phyloP scores from a whole-genome alignment of 2,797 vertebrate species.

The Erithacus rubecula region DNA sequence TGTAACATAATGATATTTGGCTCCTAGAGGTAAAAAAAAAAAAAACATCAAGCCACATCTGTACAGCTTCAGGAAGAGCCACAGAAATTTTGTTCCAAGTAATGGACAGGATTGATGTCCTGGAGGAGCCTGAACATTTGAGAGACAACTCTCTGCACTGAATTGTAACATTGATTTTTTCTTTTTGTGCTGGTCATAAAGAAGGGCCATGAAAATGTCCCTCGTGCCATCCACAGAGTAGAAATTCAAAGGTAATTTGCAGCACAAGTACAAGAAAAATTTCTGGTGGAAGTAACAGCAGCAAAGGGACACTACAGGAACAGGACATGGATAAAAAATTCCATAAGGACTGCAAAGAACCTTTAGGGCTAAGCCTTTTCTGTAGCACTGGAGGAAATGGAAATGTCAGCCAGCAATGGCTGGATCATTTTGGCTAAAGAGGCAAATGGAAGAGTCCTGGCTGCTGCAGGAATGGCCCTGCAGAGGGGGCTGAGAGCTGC shows the following conservation, averaged over 20 bases:
- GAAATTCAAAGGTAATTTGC: background rate
- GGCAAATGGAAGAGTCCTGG: background rate
- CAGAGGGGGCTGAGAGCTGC: background rate
- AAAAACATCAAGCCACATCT: background rate
- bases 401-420: background rate
- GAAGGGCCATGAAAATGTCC: background rate
- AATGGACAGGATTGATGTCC: background rate
- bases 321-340: background rate
- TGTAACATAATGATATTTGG: background rate
- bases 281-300: background rate
- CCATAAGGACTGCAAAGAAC: background rate
- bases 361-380: background rate
- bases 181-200: background rate
- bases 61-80: background rate
- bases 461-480: background rate
- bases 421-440: background rate
- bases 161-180: background rate
- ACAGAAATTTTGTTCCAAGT: background rate
- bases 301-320: background rate
- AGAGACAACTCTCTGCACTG: background rate
- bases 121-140: background rate
- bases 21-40: background rate
- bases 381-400: background rate
- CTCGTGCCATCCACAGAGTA: background rate
- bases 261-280: background rate